A percentile compares a stretch with the other conserved stretches of the same genome.
phyloP scores from a whole-genome alignment of 2,113 vertebrate genomes.

The Bufo bufo region DNA sequence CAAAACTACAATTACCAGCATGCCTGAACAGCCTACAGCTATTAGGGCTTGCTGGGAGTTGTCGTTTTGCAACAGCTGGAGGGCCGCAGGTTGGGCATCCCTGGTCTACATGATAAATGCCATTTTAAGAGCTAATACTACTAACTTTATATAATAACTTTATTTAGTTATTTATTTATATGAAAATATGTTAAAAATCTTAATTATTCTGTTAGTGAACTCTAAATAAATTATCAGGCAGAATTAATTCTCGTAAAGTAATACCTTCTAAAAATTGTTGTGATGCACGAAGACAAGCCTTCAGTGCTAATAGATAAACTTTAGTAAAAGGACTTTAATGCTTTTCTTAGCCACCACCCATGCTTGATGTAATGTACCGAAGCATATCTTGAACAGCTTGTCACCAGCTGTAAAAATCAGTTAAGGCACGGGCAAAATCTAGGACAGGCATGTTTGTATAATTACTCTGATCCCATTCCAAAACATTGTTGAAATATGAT shows the following conservation, averaged over 20 bases:
- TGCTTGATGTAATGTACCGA: not conserved
- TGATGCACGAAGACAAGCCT: too few relatives aligned
- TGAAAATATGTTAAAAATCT: too few relatives aligned
- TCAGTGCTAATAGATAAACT: not conserved
- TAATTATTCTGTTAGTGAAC: too few relatives aligned
- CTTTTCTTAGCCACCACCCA: not conserved
- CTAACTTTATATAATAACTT: too few relatives aligned
- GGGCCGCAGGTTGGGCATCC: too few relatives aligned
- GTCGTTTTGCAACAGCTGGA: too few relatives aligned
- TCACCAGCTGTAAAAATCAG: slow-evolving; percentile 42
- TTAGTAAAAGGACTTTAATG: not conserved
- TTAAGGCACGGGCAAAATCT: slow-evolving; percentile 30
- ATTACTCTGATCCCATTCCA: slow-evolving; percentile 11
- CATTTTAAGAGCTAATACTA: too few relatives aligned
- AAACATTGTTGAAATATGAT: slow-evolving; percentile 32
- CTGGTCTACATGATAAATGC: too few relatives aligned
- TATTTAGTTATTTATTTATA: too few relatives aligned
- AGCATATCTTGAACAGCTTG: not conserved
- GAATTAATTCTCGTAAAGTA: not conserved
- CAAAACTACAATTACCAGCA: too few relatives aligned
- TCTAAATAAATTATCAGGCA: not conserved
- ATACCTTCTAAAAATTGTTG: not conserved
- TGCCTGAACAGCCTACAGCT: too few relatives aligned
- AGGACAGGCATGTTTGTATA: slow-evolving; percentile 37
- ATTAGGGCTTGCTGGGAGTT: too few relatives aligned